Conservation (phyloP, 2,797 vertebrate species). For the Cuniculus paca region DNA sequence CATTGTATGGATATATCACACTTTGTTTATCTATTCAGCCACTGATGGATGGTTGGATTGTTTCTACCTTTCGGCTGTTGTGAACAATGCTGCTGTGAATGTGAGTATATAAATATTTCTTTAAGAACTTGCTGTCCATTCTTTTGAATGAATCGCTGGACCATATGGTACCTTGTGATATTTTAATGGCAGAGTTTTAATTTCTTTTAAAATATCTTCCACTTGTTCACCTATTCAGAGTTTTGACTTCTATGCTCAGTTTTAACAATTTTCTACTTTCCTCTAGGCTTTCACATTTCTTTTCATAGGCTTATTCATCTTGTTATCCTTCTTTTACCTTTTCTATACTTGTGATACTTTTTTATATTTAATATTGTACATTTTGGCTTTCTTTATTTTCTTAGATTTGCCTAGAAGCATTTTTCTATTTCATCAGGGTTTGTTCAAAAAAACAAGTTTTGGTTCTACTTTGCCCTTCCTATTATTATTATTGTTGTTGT, state of each 20-base stretch:
- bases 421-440: not conserved
- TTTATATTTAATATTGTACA: not conserved
- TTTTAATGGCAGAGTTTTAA: conserved; percentile 66
- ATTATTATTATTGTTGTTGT: conserved; percentile 60
- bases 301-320: conserved; percentile 31
- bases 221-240: conserved; percentile 23
- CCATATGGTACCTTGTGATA: not conserved
- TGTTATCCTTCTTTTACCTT: conserved; percentile 16
- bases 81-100: not conserved
- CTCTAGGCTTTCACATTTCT: conserved; percentile 50
- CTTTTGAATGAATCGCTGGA: not conserved
- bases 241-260: conserved; percentile 49
- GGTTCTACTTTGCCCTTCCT: conserved; percentile 44
- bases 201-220: conserved; percentile 50
- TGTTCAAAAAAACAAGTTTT: conserved; percentile 50
- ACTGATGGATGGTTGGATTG: not conserved
- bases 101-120: not conserved
- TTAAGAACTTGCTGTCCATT: not conserved
- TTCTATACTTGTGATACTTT: not conserved
- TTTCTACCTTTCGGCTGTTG: not conserved
- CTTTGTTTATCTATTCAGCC: not conserved
- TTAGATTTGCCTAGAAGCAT: conserved; percentile 21
- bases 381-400: conserved; percentile 44
- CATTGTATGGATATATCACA: not conserved
- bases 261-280: conserved; percentile 63